Evolutionary conservation across 2,113 vertebrate genomes (phyloP).

Genomic region (Atherinomorus stipes): DNA sequence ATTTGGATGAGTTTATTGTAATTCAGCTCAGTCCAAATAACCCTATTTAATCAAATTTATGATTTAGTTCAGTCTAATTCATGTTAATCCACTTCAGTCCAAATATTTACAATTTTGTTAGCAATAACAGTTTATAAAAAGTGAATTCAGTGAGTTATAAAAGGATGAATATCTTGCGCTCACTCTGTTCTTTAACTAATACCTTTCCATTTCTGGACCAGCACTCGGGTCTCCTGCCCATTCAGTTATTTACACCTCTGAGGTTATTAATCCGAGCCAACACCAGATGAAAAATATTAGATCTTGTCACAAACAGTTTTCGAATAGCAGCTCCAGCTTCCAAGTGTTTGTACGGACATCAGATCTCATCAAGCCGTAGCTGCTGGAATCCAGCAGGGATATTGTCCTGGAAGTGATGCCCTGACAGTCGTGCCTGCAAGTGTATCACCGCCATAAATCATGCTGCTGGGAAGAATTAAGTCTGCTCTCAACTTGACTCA

Average conservation of each 20-base stretch:
- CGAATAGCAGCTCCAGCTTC: not conserved
- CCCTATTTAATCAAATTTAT: too few species aligned
- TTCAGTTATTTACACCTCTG: too few species aligned
- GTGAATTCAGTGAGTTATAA: too few species aligned
- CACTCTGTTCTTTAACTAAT: too few species aligned
- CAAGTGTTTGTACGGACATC: not conserved
- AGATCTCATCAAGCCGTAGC: not conserved
- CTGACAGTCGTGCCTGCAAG: not conserved
- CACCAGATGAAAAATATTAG: not conserved
- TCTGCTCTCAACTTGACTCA: not conserved
- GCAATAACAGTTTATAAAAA: too few species aligned
- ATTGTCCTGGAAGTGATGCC: not conserved
- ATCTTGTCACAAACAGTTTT: not conserved
- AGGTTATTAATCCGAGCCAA: not conserved
- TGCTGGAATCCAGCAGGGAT: not conserved
- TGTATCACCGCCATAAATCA: slow-evolving; percentile 1
- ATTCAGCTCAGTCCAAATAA: too few species aligned
- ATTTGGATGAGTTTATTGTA: not conserved
- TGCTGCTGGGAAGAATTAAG: not conserved
- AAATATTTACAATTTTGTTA: too few species aligned
- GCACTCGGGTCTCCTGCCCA: too few species aligned
- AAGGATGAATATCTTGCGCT: too few species aligned
- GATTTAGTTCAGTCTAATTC: too few species aligned
- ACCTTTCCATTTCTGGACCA: too few species aligned
- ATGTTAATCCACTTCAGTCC: too few species aligned